Base-by-base conservation (phyloP, 2,888 invertebrate genomes). In the Elegia similella region DNA sequence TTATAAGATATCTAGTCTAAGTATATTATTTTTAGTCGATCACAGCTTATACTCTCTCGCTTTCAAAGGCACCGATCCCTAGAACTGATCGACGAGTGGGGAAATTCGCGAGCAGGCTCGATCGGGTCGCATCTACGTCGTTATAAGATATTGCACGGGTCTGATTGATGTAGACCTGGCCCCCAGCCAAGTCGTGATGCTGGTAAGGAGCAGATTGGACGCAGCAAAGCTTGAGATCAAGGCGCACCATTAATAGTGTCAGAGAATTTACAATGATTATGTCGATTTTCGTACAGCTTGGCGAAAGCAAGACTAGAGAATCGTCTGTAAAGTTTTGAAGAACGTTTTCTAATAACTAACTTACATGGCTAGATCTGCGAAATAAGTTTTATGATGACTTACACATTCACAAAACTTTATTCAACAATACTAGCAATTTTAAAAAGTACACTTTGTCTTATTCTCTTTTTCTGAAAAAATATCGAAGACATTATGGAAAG, bases 141-240 rank as follows among this genome's bases (percentile, higher is more conserved):
- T 17, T 48, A 50, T 50, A 50, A 50, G 50, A 50, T 50, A 50
- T 50, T 34, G 50, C 17, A 32, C 13, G 13, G 50, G 72, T 69
- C 72, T 65, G 73, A 70, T 73, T 76, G 76, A 77, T 76, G 70
- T 73, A 76, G 67, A 65, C 64, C 59, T 52, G 61, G 56, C 55
- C 56, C 64, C 72, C 15, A 15, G 50, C 50, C 50, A 50, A 50
- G 16, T 16, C 6, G n/a, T 23, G 23, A n/a, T 50, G 50, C 50
- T 50, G 34, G 16, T 38, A 34, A 50, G 34, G 23, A 50, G 34
- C 6, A 50, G 34, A 50, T 50, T 34, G 32, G 50, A 17, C 6
- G 10, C 23, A 46, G 17, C 8, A 8, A 8, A 46, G 46, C 46
- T 23, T 46, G 23, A 8, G 23, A 23, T n/a, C 12, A 10, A n/a